Evolutionary conservation across 2,888 invertebrate genomes (phyloP).

Genomic region (Spicauda simplicius): DNA sequence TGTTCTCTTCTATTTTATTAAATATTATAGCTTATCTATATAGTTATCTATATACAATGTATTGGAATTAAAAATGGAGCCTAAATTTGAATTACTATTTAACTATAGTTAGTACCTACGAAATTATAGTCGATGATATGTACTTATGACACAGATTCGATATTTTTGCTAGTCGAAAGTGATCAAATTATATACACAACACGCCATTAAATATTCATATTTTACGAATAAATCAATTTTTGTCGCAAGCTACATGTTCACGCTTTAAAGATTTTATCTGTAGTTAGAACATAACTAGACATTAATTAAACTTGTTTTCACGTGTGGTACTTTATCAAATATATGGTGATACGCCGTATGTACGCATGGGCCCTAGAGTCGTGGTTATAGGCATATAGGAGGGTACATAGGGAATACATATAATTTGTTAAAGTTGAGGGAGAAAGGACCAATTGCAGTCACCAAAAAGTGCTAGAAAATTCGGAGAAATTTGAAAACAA

Average conservation of each 20-base stretch:
- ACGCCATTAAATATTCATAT: conserved; percentile 26
- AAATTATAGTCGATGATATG: conserved; percentile 35
- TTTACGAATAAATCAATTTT: conserved; percentile 17
- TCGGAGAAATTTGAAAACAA: too few species aligned
- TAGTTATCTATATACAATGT: too few species aligned
- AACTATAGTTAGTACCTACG: conserved; percentile 21
- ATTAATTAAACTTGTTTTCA: neutral
- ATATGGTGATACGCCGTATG: too few species aligned
- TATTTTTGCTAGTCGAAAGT: conserved; percentile 52
- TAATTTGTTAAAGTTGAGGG: too few species aligned
- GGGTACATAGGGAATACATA: too few species aligned
- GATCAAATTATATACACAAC: conserved; percentile 22
- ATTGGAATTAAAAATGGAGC: conserved; percentile 13
- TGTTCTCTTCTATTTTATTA: conserved; percentile 5
- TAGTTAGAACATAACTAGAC: neutral
- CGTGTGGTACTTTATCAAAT: conserved; percentile 7
- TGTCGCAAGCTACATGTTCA: conserved; percentile 10
- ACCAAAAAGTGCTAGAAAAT: too few species aligned
- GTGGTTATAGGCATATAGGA: too few species aligned
- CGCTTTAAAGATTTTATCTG: conserved; percentile 11
- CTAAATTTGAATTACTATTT: conserved; percentile 24
- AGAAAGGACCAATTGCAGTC: too few species aligned
- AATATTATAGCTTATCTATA: conserved; percentile 1
- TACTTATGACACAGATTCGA: conserved; percentile 48
- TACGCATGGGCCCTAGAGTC: too few species aligned